Percentiles rank a stretch among this genome's conserved stretches.
Conservation (phyloP, 2,888 invertebrate genomes). For the Lymantria dispar region DNA sequence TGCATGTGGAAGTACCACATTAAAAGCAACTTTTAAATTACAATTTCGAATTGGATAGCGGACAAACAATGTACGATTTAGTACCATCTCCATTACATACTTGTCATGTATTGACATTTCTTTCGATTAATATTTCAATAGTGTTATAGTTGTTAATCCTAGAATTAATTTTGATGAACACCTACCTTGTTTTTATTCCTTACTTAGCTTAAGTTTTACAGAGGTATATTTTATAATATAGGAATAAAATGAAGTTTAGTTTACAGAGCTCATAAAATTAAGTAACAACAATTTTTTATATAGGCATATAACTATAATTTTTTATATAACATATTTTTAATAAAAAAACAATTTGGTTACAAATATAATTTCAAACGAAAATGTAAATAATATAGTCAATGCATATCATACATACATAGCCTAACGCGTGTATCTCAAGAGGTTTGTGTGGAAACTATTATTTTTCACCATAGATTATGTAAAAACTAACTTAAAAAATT, state of each 20-base stretch:
- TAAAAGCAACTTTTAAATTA: too few species aligned
- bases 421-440: too few species aligned
- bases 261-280: slow-evolving; percentile 6
- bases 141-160: not conserved
- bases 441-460: too few species aligned
- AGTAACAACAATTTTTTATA: slow-evolving; percentile 9
- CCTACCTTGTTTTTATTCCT: not conserved
- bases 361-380: not conserved
- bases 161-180: not conserved
- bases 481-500: too few species aligned
- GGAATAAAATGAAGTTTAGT: slow-evolving; percentile 1
- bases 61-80: too few species aligned
- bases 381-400: too few species aligned
- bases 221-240: not conserved
- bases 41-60: too few species aligned
- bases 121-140: not conserved
- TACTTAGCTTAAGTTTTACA: not conserved
- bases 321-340: slow-evolving; percentile 6
- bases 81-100: too few species aligned
- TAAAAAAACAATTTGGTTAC: not conserved
- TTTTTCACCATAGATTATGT: too few species aligned
- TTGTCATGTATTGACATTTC: too few species aligned
- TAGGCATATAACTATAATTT: slow-evolving; percentile 10
- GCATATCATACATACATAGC: too few species aligned
- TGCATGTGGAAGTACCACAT: too few species aligned